Conservation (phyloP, 1,140 invertebrate genomes). For the Helicoverpa armigera region DNA sequence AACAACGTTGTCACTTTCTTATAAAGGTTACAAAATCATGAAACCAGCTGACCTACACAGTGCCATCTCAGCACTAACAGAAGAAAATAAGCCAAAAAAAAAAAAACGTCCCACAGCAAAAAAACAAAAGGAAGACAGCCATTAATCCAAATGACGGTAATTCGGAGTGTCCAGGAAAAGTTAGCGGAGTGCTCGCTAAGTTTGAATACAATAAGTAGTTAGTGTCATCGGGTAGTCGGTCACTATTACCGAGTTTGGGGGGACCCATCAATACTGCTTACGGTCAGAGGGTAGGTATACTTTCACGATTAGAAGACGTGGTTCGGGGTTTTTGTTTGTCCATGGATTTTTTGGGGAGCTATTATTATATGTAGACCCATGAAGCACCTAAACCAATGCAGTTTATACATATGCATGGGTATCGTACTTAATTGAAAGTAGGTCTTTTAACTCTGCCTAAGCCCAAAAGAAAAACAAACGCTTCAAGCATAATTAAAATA, state of each 20-base stretch:
- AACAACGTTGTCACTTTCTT: too few relatives aligned
- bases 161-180: slow-evolving; percentile 14
- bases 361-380: neutral
- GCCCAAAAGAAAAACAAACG: neutral
- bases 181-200: slow-evolving; percentile 26
- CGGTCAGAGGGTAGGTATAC: neutral
- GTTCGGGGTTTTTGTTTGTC: slow-evolving; percentile 9
- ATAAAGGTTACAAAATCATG: too few relatives aligned
- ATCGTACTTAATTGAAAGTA: too few relatives aligned
- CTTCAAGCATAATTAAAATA: neutral
- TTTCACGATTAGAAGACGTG: neutral
- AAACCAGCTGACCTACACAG: too few relatives aligned
- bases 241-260: slow-evolving; percentile 14
- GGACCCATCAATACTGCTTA: slow-evolving; percentile 24
- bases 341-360: neutral
- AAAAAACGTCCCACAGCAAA: neutral
- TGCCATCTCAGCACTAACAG: too few relatives aligned
- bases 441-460: neutral
- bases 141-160: slow-evolving; percentile 30
- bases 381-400: too few relatives aligned
- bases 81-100: neutral
- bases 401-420: neutral
- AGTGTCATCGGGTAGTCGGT: slow-evolving; percentile 30
- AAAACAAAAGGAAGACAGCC: slow-evolving; percentile 15
- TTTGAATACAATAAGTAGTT: slow-evolving; percentile 39